Percentiles rank a stretch among this genome's conserved stretches.
phyloP scores from a whole-genome alignment of 2,888 invertebrate species.

The Trichogramma evanescens region DNA sequence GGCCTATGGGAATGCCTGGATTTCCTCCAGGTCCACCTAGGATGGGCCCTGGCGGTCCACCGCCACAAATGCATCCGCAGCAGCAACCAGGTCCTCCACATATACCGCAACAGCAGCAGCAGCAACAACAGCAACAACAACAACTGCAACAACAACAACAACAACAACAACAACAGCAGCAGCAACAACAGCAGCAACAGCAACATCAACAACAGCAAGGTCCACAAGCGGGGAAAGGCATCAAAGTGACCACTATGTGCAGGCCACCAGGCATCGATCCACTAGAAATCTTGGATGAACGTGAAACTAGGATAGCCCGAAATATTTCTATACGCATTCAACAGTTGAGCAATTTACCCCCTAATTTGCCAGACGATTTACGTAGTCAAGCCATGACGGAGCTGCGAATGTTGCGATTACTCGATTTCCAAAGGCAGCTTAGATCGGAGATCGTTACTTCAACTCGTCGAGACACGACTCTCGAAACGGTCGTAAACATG shows the following conservation, averaged over 20 bases:
- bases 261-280: conserved; percentile 95
- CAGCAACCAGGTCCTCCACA: neutral
- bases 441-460: conserved; percentile 75
- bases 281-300: conserved; percentile 81
- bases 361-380: conserved; percentile 84
- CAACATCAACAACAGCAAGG: conserved; percentile 50
- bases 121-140: conserved; percentile 6
- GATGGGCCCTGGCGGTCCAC: conserved; percentile 25
- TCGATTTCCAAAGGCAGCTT: conserved; percentile 92
- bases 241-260: conserved; percentile 80
- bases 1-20: conserved; percentile 25
- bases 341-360: conserved; percentile 76
- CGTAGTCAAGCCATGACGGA: conserved; percentile 92
- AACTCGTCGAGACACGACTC: conserved; percentile 87
- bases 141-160: conserved; percentile 18
- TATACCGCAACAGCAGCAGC: conserved; percentile 1
- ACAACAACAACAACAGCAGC: conserved; percentile 25
- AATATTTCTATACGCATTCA: conserved; percentile 88
- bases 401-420: conserved; percentile 80
- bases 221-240: conserved; percentile 57
- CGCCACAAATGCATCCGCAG: conserved; percentile 20
- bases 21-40: conserved; percentile 25
- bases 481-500: conserved; percentile 95
- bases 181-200: conserved; percentile 22
- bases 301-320: conserved; percentile 89